Conservation (phyloP, 2,888 invertebrate genomes). For the Drosophila lutescens region DNA sequence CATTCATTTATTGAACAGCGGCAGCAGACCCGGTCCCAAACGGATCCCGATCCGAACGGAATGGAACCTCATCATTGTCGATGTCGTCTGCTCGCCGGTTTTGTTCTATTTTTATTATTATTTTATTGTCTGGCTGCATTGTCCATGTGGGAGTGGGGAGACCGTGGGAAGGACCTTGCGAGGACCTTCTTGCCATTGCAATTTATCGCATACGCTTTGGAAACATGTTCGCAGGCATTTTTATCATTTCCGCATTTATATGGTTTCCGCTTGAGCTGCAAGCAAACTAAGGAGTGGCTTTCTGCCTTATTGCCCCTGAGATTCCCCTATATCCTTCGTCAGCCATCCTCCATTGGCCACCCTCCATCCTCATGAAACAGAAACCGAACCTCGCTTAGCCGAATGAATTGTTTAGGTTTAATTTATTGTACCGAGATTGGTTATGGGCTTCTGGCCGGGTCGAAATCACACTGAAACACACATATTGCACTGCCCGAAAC, state of each 20-base stretch:
- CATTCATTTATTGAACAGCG: slow-evolving; percentile 55
- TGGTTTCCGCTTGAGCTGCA: slow-evolving; percentile 77
- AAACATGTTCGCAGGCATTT: slow-evolving; percentile 79
- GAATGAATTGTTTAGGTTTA: slow-evolving; percentile 73
- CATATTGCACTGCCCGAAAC: slow-evolving; percentile 23
- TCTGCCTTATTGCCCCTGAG: slow-evolving; percentile 69
- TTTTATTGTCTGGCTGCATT: slow-evolving; percentile 72
- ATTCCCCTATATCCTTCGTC: slow-evolving; percentile 7
- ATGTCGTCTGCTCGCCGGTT: slow-evolving; percentile 44
- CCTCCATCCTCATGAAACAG: slow-evolving; percentile 25
- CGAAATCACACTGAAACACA: slow-evolving; percentile 13
- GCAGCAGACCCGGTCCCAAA: slow-evolving; percentile 5
- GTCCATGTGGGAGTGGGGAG: slow-evolving; percentile 14
- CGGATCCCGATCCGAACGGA: slow-evolving; percentile 15
- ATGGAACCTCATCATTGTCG: slow-evolving; percentile 46
- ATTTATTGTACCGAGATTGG: slow-evolving; percentile 66
- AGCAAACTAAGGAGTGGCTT: slow-evolving; percentile 73
- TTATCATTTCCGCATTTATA: slow-evolving; percentile 80
- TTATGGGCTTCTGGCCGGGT: slow-evolving; percentile 37
- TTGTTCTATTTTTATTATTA: slow-evolving; percentile 73
- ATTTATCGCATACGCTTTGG: slow-evolving; percentile 76
- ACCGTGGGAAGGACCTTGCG: slow-evolving; percentile 11
- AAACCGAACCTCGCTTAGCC: slow-evolving; percentile 36
- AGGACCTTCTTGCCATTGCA: slow-evolving; percentile 67
- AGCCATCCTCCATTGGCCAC: neutral